Evolutionary conservation across 2,888 invertebrate genomes (phyloP), one percentile per base, ranked within the genome.

Genomic region (Zeuzera pyrina): DNA sequence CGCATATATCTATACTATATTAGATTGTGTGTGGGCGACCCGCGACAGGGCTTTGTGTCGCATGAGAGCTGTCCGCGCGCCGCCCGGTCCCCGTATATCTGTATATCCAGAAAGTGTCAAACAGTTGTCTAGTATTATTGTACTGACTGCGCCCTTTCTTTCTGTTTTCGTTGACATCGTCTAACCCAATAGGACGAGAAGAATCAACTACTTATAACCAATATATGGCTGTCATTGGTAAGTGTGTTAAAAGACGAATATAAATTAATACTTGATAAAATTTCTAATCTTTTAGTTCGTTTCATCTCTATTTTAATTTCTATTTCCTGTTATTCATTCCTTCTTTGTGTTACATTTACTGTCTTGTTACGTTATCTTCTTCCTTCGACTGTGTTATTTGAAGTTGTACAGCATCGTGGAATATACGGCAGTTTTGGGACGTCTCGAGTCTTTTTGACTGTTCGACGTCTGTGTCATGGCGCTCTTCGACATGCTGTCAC

Each of bases 171-270:
- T 87, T 88, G 88, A 81, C 83, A 77, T 74, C 81, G 76, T 83
- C 81, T 88, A 88, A 87, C 87, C 79, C 79, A 78, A 88, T 91
- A 93, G 93, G 93, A 94, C 89, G 93, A 94, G 91, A 94, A 94
- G 91, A 94, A 94, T 88, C 94, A 94, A 90, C 91, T 93, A 88
- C 91, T 94, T 88, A 92, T 93, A 87, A 91, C 93, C 88, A 94
- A 94, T 90, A 92, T 93, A 87, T 94, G 94, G 94, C 92, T 93
- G 89, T 92, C 93, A 88, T 91, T 93, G 92, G 93, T 93, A 91
- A 93, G 93, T 93, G 88, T 87, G 73, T 72, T 63, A 84, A 76
- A 69, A 67, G 65, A 53, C 72, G 63, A 84, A 85, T 57, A 61
- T 81, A 81, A 81, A 83, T 73, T 79, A 73, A 71, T 67, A 76